These are phyloP conservation scores for Luidia sarsii DNA, from an alignment of 53 echinoderm and acorn worm species.

Conservation along the genomic window DNA sequence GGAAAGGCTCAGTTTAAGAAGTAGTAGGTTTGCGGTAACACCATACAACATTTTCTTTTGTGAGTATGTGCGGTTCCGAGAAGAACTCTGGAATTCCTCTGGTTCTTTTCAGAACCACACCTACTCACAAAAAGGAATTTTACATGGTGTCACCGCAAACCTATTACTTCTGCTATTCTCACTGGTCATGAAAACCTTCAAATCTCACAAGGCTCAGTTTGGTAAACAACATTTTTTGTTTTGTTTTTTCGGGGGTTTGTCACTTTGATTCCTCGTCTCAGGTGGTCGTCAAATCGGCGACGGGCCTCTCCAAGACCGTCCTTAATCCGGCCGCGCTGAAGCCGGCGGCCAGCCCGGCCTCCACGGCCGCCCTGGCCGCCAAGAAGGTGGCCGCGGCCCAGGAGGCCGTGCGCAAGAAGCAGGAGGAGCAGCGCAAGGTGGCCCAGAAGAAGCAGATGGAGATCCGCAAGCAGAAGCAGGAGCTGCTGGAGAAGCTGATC, in stretches of 20 bases:
- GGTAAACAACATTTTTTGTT: not conserved
- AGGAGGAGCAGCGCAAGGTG: conserved; percentile 75
- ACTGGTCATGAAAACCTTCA: no score
- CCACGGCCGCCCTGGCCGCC: conserved; percentile 54
- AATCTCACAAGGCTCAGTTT: not conserved
- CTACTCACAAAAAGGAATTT: no score
- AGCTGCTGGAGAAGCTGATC: conserved; percentile 73
- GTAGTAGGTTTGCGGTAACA: no score
- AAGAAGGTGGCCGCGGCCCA: conserved; percentile 87
- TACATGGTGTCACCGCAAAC: no score
- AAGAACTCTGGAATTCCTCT: no score
- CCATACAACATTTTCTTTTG: no score
- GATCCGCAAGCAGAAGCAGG: conserved; percentile 93
- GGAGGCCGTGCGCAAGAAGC: conserved; percentile 84
- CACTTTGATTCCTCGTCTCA: not conserved
- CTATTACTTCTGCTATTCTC: no score
- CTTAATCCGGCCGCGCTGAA: conserved; percentile 75
- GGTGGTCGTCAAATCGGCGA: conserved; percentile 46
- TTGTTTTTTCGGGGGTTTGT: not conserved
- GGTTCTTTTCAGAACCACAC: no score
- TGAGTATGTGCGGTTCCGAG: no score
- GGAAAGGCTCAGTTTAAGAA: no score
- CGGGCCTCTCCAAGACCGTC: conserved; percentile 83
- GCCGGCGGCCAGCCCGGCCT: conserved; percentile 12
- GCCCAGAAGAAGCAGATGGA: conserved; percentile 74